Conservation (phyloP, 2,888 invertebrate genomes). For the Brachypterus glaber region DNA sequence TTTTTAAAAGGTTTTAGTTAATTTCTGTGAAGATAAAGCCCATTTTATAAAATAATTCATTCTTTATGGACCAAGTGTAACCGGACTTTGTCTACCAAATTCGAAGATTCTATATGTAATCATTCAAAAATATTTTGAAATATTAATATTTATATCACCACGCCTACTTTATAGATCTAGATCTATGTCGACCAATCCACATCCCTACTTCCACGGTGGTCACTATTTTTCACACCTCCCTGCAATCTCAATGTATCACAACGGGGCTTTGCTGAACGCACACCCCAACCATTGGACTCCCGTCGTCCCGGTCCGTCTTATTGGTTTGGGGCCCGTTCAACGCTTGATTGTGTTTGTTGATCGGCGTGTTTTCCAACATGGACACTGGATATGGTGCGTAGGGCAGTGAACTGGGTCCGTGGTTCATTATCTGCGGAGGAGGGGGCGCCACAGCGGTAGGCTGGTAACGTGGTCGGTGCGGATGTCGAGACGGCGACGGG, state of each 20-base stretch:
- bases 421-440: conserved; percentile 40
- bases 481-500: conserved; percentile 46
- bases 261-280: conserved; percentile 90
- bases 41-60: too few species aligned
- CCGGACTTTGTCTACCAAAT: too few species aligned
- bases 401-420: conserved; percentile 37
- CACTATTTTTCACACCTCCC: too few species aligned
- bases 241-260: conserved; percentile 81
- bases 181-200: too few species aligned
- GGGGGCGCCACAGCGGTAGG: conserved; percentile 33
- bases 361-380: conserved; percentile 18
- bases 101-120: too few species aligned
- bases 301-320: conserved; percentile 45
- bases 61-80: too few species aligned
- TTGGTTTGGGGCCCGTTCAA: conserved; percentile 20
- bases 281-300: conserved; percentile 79
- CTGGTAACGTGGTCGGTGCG: conserved; percentile 24
- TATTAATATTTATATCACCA: too few species aligned
- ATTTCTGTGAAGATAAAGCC: too few species aligned
- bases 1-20: too few species aligned
- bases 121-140: too few species aligned
- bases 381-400: conserved; percentile 38
- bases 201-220: too few species aligned
- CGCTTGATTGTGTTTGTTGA: conserved; percentile 19
- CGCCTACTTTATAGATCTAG: too few species aligned